Conservation (phyloP, 2,888 invertebrate species). For the Melolontha melolontha region DNA sequence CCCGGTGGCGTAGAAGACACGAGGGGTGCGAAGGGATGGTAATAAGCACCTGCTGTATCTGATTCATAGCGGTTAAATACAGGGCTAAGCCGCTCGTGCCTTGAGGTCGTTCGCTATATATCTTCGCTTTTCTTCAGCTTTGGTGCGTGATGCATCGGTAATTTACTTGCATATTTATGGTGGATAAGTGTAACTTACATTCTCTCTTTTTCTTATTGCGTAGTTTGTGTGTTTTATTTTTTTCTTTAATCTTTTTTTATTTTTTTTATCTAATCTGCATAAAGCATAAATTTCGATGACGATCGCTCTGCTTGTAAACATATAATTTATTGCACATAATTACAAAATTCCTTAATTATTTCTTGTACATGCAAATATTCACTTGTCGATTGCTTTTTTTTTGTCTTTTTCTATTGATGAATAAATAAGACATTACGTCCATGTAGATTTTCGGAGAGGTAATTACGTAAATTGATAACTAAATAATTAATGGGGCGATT, state of each 20-base stretch:
- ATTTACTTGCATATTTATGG: conserved; percentile 42
- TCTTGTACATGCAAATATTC: conserved; percentile 34
- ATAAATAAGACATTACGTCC: no score
- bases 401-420: no score
- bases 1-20: conserved; percentile 44
- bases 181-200: conserved; percentile 35
- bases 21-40: conserved; percentile 46
- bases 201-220: conserved; percentile 5
- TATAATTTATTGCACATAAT: conserved; percentile 40
- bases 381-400: conserved; percentile 24
- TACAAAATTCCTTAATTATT: conserved; percentile 38
- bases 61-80: conserved; percentile 62
- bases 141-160: conserved; percentile 43
- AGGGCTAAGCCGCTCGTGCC: conserved; percentile 57
- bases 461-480: no score
- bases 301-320: conserved; percentile 33
- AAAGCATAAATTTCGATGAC: conserved; percentile 33
- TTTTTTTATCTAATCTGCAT: conserved; percentile 38
- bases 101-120: conserved; percentile 43
- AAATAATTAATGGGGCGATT: no score
- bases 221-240: conserved; percentile 16
- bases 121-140: conserved; percentile 45
- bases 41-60: conserved; percentile 62
- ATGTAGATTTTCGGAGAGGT: no score
- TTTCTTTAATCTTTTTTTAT: conserved; percentile 7